A percentile compares a stretch with the other conserved stretches of the same genome.
Conservation (phyloP, 2,797 vertebrate species). For the Halcyon chelicuti region DNA sequence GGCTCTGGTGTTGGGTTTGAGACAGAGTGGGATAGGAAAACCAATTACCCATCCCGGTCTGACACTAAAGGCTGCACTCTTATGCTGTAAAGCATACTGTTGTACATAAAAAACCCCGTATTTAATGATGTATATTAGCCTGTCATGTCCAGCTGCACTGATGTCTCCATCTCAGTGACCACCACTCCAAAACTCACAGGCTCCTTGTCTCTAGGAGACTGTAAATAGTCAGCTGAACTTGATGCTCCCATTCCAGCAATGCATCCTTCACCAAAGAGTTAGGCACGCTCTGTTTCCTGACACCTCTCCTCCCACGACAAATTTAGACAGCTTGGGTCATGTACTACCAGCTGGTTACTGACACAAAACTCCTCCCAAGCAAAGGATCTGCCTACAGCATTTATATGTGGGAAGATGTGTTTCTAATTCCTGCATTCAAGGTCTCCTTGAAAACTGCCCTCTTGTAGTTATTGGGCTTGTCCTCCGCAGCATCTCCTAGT, state of each 20-base stretch:
- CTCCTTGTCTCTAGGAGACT: slow-evolving; percentile 10
- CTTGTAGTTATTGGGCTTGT: not conserved
- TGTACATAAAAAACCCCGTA: not conserved
- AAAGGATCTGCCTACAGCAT: not conserved
- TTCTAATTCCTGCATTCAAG: not conserved
- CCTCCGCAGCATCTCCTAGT: not conserved
- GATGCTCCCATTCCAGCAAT: not conserved
- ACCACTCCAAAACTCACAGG: not conserved
- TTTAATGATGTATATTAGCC: not conserved
- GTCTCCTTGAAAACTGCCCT: not conserved
- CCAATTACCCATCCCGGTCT: not conserved
- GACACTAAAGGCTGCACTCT: not conserved
- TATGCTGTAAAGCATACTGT: not conserved
- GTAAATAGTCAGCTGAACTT: not conserved
- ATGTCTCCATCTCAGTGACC: not conserved
- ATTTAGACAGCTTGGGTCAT: not conserved
- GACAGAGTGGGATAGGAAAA: not conserved
- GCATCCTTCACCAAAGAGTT: not conserved
- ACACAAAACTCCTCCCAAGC: not conserved
- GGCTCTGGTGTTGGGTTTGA: not conserved
- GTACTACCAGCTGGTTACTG: not conserved
- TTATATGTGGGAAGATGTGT: not conserved
- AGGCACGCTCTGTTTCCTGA: not conserved
- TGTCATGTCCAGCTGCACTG: not conserved
- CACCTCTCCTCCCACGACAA: not conserved